Evolutionary conservation across 2,888 invertebrate genomes (phyloP).

Genomic region (Melolontha melolontha): DNA sequence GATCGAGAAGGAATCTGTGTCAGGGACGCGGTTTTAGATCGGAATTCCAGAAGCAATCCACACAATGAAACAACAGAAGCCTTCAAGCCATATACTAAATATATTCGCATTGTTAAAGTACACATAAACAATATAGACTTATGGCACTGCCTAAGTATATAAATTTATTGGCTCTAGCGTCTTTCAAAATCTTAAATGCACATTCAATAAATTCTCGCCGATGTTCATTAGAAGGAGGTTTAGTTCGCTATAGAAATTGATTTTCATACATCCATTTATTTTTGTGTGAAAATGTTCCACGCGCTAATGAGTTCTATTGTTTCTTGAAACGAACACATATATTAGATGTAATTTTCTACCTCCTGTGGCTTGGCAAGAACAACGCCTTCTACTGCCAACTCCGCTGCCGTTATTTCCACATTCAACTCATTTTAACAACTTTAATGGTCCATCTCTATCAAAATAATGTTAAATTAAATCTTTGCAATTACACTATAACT

Average conservation of each 20-base stretch:
- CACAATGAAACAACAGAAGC: too few relatives aligned
- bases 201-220: not conserved
- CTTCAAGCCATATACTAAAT: too few relatives aligned
- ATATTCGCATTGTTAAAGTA: too few relatives aligned
- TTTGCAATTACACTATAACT: conserved; percentile 12
- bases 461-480: conserved; percentile 24
- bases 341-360: conserved; percentile 36
- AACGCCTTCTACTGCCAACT: conserved; percentile 27
- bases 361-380: conserved; percentile 30
- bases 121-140: conserved; percentile 15
- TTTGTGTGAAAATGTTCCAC: conserved; percentile 22
- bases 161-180: conserved; percentile 27
- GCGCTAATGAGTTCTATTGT: conserved; percentile 34
- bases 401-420: conserved; percentile 19
- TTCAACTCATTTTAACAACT: conserved; percentile 24
- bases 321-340: conserved; percentile 33
- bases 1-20: too few relatives aligned
- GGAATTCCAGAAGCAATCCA: too few relatives aligned
- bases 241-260: conserved; percentile 5
- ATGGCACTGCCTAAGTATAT: not conserved
- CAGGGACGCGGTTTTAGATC: too few relatives aligned
- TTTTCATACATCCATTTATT: conserved; percentile 11
- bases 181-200: conserved; percentile 24
- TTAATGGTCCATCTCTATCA: conserved; percentile 13
- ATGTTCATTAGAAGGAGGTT: not conserved